Evolutionary conservation across 2,113 vertebrate species (phyloP).

Genomic region (Motacilla tschutschensis): DNA sequence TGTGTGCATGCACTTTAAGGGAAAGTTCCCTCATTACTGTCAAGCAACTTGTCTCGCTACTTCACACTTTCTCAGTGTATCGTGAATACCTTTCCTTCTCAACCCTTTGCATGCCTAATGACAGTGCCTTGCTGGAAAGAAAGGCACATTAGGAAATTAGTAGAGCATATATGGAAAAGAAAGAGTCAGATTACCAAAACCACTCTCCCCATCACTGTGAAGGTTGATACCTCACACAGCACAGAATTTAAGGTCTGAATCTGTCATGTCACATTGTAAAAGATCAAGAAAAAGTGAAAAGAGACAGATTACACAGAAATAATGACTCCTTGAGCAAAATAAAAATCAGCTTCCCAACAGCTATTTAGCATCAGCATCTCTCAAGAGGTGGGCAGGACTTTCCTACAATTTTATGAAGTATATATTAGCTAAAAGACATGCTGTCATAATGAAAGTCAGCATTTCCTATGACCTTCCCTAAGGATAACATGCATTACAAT

Average conservation of each 20-base stretch:
- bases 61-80: neutral
- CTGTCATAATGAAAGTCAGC: neutral
- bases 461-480: neutral
- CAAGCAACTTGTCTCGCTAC: neutral
- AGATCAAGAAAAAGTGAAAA: neutral
- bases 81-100: neutral
- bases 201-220: neutral
- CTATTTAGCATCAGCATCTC: neutral
- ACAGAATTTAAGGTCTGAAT: neutral
- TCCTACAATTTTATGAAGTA: neutral
- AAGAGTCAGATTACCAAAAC: neutral
- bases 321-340: neutral
- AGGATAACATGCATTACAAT: neutral
- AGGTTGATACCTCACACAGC: neutral
- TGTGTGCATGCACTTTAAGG: neutral
- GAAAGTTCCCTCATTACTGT: slow-evolving; percentile 28
- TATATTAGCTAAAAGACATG: neutral
- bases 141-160: neutral
- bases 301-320: neutral
- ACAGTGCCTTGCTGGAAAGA: neutral
- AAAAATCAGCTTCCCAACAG: neutral
- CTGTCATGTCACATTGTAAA: neutral
- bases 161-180: neutral
- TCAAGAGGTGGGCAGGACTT: neutral
- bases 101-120: neutral